A percentile compares a stretch with the other conserved stretches of the same genome.
These are phyloP conservation scores for Disparrhopalites patrizii DNA, from an alignment of 2,888 invertebrate genomes.

Conservation along the genomic window DNA sequence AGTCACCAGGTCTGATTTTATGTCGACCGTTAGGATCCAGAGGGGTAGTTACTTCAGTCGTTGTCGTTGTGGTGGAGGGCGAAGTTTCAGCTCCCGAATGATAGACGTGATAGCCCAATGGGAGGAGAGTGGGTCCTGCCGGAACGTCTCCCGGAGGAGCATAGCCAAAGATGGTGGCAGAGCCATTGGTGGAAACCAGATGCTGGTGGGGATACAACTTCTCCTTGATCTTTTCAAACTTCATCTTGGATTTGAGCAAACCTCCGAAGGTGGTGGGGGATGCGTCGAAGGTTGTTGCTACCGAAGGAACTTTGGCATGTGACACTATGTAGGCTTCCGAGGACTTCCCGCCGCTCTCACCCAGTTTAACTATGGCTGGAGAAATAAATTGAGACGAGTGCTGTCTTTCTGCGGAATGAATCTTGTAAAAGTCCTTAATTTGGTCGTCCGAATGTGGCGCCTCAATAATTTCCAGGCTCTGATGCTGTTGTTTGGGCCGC, in stretches of 20 bases:
- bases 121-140: background rate
- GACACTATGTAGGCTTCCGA: background rate
- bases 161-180: background rate
- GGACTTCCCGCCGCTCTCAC: background rate
- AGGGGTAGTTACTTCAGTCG: constrained; percentile 24
- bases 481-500: constrained; percentile 28
- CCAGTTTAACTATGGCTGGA: background rate
- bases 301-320: no score
- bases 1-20: constrained; percentile 44
- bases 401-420: no score
- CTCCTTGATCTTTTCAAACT: constrained; percentile 44
- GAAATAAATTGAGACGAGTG: no score
- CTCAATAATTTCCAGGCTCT: constrained; percentile 8
- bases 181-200: background rate
- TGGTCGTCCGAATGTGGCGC: no score
- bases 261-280: constrained; percentile 38
- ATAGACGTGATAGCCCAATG: background rate
- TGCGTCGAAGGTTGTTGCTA: background rate
- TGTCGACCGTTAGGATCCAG: constrained; percentile 42
- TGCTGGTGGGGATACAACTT: constrained; percentile 32
- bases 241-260: constrained; percentile 42
- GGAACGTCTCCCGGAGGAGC: background rate
- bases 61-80: constrained; percentile 3
- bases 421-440: background rate
- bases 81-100: background rate